Base-by-base conservation (phyloP, 2,797 vertebrate genomes). In the Lacerta bilineata region DNA sequence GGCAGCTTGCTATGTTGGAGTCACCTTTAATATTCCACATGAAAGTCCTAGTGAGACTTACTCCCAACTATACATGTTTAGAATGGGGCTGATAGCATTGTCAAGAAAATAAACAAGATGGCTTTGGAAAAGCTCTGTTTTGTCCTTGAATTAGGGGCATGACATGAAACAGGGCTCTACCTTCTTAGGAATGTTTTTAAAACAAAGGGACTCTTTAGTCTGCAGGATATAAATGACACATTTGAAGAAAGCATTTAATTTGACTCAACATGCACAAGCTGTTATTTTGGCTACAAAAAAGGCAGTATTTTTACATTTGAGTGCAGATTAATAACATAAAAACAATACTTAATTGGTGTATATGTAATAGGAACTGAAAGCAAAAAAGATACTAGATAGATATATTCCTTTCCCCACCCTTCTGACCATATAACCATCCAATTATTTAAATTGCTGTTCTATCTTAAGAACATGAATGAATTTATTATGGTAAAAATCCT, bases 211-310 rank as follows among this genome's bases (percentile, higher is more conserved):
- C 25, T 78, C 92, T 59, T 10, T 9, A 88, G 68, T 69, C 61
- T 82, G 55, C 5, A 72, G 36, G 50, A 88, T 88, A 88, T 33
- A 83, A 90, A 80, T 1, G 66, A 90, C 91, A 85, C 77, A 64
- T 25, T 83, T 50, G 41, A 46, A 85, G n/a, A 88, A 90, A 88
- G 11, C 69, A 33, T 90, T 85, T 87, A 76, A 82, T 43, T 74
- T 80, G 18, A 90, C 39, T 55, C 81, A 41, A 83, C 36, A 3
- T 88, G 29, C 72, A 50, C 36, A 90, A 84, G 17, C 23, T 84
- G 82, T 55, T 76, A 86, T 89, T 93, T 88, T 84, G 25, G 86
- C 82, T 29, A 15, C 13, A 8, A 69, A 86, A 88, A 88, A 11
- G n/a, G 84, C 1, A 93, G 71, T 88, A 71, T n/a, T 13, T 39